Evolutionary conservation across 2,888 invertebrate genomes (phyloP).

Genomic region (Reticulitermes lucifugus): DNA sequence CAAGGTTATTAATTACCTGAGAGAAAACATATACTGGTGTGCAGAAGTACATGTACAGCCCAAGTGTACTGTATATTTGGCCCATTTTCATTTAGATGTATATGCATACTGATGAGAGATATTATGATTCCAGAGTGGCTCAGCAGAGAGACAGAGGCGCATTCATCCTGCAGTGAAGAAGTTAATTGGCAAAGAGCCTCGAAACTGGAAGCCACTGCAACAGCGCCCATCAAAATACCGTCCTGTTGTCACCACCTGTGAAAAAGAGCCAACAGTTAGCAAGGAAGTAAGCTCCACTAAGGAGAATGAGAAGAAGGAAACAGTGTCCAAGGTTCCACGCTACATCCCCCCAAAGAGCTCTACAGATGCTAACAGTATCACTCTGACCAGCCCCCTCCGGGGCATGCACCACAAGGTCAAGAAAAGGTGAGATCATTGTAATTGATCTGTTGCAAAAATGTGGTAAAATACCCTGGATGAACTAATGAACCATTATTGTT

Average conservation of each 20-base stretch:
- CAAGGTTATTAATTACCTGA: too few species aligned
- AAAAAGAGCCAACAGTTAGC: neutral
- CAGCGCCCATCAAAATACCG: constrained; percentile 43
- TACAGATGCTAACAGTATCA: constrained; percentile 49
- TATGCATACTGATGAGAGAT: neutral
- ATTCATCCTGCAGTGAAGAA: constrained; percentile 84
- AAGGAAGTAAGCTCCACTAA: constrained; percentile 31
- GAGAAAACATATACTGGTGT: too few species aligned
- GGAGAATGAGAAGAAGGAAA: constrained; percentile 50
- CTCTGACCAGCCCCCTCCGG: constrained; percentile 58
- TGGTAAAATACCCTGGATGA: neutral
- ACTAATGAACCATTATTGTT: neutral
- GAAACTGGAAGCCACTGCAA: constrained; percentile 34
- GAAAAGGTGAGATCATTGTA: constrained; percentile 52
- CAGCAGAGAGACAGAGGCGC: constrained; percentile 61
- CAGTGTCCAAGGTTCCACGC: constrained; percentile 60
- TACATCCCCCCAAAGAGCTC: constrained; percentile 63
- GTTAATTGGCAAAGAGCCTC: constrained; percentile 72
- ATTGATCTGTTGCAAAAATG: neutral
- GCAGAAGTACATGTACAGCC: too few species aligned
- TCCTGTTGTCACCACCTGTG: neutral
- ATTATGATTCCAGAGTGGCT: neutral
- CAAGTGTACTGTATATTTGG: too few species aligned
- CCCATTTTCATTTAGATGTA: neutral
- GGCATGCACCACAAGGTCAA: constrained; percentile 60